Evolutionary conservation across 2,888 invertebrate species (phyloP), one percentile per base, ranked within the genome.

Genomic region (Brenthis daphne): DNA sequence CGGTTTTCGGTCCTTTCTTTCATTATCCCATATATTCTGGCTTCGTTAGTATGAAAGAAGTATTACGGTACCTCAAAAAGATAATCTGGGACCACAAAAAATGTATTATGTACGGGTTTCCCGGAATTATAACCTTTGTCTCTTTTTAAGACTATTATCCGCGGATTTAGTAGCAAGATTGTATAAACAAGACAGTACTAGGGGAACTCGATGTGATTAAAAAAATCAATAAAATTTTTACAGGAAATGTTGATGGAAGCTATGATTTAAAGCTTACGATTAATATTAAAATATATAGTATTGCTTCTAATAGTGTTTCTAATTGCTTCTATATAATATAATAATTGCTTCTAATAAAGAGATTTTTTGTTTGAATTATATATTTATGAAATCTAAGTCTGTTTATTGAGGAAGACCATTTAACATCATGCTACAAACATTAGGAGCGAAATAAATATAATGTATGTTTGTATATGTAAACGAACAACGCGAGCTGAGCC

Each of bases 51-150:
- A 67, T 48, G 65, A 57, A 53, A 68, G 55, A 54, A 61, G 70
- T 70, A 72, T 72, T 72, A 72, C 65, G 58, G 50, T 61, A 67
- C 65, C 63, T 56, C 65, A 67, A 57, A 64, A 65, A 65, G 67
- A 73, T 73, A 73, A 73, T 71, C 67, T 67, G 67, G 60, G 60
- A n/a, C 68, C 64, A 65, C 65, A 64, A 69, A 69, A 73, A 67
- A 69, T 67, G 71, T 69, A 69, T 73, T 69, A 73, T 65, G 64
- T 70, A 67, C 65, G 54, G 61, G 65, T 65, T 72, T 65, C 60
- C 37, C 51, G 67, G 69, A 67, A 71, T 73, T 71, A 73, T 71
- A 50, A 71, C 65, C 73, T 71, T 73, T 73, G 73, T 72, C 57
- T 67, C 69, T 68, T 69, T 73, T 65, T 73, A 66, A 67, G 68